Conservation (phyloP, 2,113 vertebrate genomes). For the Typhlomys cinereus region DNA sequence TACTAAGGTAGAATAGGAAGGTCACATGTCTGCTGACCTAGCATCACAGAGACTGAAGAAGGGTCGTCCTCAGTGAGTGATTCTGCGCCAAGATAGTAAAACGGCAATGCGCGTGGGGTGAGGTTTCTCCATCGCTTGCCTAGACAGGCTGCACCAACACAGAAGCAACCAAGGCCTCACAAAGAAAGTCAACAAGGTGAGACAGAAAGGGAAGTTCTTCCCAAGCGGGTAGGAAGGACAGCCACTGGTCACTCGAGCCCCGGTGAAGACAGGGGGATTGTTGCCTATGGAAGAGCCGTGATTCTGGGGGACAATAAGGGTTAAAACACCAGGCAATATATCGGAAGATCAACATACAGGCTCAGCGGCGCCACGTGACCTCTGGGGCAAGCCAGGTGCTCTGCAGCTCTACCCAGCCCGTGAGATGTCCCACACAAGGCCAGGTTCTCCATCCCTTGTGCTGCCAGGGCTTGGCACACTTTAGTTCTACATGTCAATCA, state of each 20-base stretch:
- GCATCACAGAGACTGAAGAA: not conserved
- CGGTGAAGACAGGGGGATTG: not conserved
- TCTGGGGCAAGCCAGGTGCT: not conserved
- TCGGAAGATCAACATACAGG: not conserved
- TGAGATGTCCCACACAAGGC: not conserved
- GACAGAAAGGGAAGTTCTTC: not conserved
- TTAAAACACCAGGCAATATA: not conserved
- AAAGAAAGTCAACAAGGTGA: not conserved
- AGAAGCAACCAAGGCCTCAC: not conserved
- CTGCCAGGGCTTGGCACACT: not conserved
- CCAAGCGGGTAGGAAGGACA: not conserved
- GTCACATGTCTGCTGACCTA: constrained; percentile 37
- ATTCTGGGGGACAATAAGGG: not conserved
- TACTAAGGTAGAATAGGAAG: constrained; percentile 43
- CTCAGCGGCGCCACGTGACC: not conserved
- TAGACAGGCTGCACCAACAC: not conserved
- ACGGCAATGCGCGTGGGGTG: not conserved
- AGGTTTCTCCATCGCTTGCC: not conserved
- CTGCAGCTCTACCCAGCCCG: not conserved
- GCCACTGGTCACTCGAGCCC: not conserved
- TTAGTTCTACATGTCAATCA: not conserved
- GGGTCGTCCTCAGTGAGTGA: not conserved
- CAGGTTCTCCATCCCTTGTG: not conserved
- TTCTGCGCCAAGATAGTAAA: not conserved
- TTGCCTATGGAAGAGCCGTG: not conserved